A percentile compares a stretch with the other conserved stretches of the same genome.
phyloP scores from a whole-genome alignment of 1,140 invertebrate genomes.

The Dendrolimus punctatus region DNA sequence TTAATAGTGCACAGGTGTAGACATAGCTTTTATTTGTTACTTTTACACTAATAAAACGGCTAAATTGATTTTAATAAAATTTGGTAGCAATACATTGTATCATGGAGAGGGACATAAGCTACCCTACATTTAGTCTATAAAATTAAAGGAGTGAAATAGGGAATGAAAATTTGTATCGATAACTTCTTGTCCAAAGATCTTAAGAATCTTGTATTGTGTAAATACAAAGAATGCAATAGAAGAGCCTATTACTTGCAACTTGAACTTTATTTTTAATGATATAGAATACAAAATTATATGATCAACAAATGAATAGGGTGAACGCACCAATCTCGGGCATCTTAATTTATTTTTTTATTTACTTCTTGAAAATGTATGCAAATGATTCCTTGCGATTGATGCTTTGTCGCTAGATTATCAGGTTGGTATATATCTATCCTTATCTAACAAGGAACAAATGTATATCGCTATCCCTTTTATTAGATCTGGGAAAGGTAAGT shows the following conservation, averaged over 20 bases:
- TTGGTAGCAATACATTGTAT: no score
- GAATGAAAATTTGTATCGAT: no score
- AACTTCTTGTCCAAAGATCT: no score
- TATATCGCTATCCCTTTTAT: constrained; percentile 21
- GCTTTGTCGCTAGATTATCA: constrained; percentile 35
- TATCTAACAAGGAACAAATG: constrained; percentile 7
- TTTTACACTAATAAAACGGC: no score
- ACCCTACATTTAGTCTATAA: no score
- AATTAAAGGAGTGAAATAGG: no score
- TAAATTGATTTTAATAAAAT: no score
- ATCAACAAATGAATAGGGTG: constrained; percentile 4
- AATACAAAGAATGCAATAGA: no score
- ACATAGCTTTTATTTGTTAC: no score
- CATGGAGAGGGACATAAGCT: no score
- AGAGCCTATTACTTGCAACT: neutral
- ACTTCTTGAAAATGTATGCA: constrained; percentile 43
- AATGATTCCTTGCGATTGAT: constrained; percentile 41
- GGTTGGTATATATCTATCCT: constrained; percentile 21
- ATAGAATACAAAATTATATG: constrained; percentile 9
- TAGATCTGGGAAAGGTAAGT: constrained; percentile 26
- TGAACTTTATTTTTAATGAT: constrained; percentile 1
- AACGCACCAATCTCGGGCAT: constrained; percentile 11
- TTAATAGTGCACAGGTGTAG: no score
- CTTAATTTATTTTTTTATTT: constrained; percentile 51
- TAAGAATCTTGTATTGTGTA: no score